Evolutionary conservation across 1,140 invertebrate genomes (phyloP).

Genomic region (Monomorium pharaonis): DNA sequence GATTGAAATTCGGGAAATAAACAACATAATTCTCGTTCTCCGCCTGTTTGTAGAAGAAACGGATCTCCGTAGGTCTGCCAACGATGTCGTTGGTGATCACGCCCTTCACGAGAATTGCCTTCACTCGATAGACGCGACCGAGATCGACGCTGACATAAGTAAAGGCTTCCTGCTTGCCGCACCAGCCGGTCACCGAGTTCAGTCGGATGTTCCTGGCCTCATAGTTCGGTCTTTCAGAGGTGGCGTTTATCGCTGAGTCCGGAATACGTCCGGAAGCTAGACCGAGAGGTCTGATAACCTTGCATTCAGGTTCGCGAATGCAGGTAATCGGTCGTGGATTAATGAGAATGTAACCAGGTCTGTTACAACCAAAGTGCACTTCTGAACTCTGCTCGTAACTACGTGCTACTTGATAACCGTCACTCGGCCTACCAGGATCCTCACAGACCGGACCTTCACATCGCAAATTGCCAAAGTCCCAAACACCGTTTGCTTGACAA

Average conservation of each 20-base stretch:
- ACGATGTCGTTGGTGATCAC: conserved; percentile 98
- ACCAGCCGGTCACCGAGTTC: conserved; percentile 98
- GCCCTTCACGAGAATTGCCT: conserved; percentile 96
- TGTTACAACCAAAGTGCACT: conserved; percentile 95
- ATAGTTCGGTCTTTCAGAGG: conserved; percentile 96
- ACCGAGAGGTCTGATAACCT: conserved; percentile 96
- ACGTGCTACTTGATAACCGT: conserved; percentile 94
- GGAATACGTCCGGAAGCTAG: conserved; percentile 96
- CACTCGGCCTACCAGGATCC: conserved; percentile 96
- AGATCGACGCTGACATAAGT: conserved; percentile 98
- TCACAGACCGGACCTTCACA: conserved; percentile 98
- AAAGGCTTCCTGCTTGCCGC: conserved; percentile 97
- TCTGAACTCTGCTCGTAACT: conserved; percentile 97
- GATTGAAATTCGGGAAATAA: conserved; percentile 98
- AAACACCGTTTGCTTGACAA: conserved; percentile 96
- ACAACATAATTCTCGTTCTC: conserved; percentile 98
- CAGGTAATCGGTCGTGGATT: conserved; percentile 96
- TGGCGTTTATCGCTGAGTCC: conserved; percentile 98
- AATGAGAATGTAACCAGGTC: conserved; percentile 97
- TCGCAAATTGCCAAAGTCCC: conserved; percentile 98
- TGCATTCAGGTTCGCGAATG: conserved; percentile 96
- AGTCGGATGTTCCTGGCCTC: conserved; percentile 95
- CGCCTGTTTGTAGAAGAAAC: conserved; percentile 98
- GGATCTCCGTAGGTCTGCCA: conserved; percentile 96
- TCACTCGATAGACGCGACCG: conserved; percentile 95